Evolutionary conservation across 2,888 invertebrate species (phyloP).

Genomic region (Ernsta delagoae): DNA sequence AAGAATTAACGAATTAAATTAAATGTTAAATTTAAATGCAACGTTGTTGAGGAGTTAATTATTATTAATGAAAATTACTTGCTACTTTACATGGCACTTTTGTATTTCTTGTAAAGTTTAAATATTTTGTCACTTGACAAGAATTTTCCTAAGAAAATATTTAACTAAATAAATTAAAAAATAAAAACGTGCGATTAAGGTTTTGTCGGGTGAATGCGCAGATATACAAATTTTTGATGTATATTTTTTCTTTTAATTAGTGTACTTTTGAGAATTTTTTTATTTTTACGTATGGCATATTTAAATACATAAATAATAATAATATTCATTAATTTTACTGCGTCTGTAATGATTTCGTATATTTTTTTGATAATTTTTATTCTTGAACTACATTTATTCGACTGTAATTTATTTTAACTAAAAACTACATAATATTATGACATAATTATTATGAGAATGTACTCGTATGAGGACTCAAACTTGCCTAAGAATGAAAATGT

Average conservation of each 20-base stretch:
- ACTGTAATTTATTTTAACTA: background rate
- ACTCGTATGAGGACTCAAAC: background rate
- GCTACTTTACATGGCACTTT: constrained; percentile 32
- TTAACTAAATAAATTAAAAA: background rate
- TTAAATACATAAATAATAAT: background rate
- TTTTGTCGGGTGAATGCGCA: background rate
- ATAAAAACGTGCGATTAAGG: background rate
- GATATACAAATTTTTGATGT: constrained; percentile 12
- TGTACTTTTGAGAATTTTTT: background rate
- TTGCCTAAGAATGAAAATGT: constrained; percentile 10
- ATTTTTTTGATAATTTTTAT: background rate
- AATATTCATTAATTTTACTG: background rate
- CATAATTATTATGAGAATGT: background rate
- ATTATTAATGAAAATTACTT: constrained; percentile 4
- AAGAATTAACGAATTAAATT: constrained; percentile 37
- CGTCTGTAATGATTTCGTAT: background rate
- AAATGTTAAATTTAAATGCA: constrained; percentile 17
- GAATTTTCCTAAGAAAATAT: constrained; percentile 9
- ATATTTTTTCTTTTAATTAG: background rate
- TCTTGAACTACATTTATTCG: background rate
- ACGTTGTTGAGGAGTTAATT: constrained; percentile 20
- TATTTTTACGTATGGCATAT: background rate
- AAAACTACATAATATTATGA: no score
- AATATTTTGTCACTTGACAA: constrained; percentile 19
- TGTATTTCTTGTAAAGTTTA: constrained; percentile 50